A percentile compares a stretch with the other conserved stretches of the same genome.
Conservation (phyloP, 2,888 invertebrate genomes). For the Ectropis crepuscularia region DNA sequence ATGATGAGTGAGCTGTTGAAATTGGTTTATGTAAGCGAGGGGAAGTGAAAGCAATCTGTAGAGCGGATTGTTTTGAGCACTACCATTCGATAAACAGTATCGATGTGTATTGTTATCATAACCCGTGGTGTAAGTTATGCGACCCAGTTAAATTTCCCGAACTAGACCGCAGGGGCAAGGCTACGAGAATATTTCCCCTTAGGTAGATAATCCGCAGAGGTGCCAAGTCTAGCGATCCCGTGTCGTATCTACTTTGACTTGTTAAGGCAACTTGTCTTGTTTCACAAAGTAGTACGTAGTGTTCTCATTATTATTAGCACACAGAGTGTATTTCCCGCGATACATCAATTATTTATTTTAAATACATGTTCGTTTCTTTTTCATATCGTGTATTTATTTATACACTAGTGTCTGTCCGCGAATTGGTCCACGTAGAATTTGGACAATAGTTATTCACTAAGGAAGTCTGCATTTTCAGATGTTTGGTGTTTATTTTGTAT, state of each 20-base stretch:
- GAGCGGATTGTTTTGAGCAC: slow-evolving; percentile 7
- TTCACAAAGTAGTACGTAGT: background rate
- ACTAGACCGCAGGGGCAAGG: slow-evolving; percentile 15
- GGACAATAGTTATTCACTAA: too few relatives aligned
- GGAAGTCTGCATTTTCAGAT: too few relatives aligned
- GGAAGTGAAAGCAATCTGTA: slow-evolving; percentile 16
- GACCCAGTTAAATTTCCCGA: slow-evolving; percentile 21
- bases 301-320: too few relatives aligned
- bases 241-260: too few relatives aligned
- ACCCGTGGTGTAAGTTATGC: slow-evolving; percentile 19
- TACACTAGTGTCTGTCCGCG: background rate
- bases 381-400: background rate
- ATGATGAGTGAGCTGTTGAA: slow-evolving; percentile 15
- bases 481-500: too few relatives aligned
- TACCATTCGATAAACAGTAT: slow-evolving; percentile 13
- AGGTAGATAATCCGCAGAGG: too few relatives aligned
- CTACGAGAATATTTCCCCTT: too few relatives aligned
- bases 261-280: too few relatives aligned
- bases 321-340: too few relatives aligned
- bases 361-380: background rate
- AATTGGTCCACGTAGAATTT: too few relatives aligned
- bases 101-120: slow-evolving; percentile 2
- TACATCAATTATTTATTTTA: background rate
- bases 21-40: slow-evolving; percentile 8
- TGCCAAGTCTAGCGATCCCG: too few relatives aligned